These are phyloP conservation scores for Corella eumyota DNA, from an alignment of 23 tunicate species.

Conservation along the genomic window DNA sequence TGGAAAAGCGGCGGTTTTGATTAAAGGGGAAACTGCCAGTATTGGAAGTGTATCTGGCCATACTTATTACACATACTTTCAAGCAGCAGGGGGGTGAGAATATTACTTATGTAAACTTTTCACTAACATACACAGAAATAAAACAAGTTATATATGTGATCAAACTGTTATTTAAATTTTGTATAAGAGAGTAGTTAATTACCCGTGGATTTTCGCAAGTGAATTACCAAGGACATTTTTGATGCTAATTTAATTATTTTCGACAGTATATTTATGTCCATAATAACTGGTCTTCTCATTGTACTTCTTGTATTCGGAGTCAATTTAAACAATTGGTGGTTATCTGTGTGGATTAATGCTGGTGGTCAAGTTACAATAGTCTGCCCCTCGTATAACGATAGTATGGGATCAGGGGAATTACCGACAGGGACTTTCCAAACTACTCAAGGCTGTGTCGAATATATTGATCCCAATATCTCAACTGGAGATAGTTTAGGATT, in stretches of 20 bases:
- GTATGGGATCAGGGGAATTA: no score
- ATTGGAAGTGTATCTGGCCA: conserved; percentile 23
- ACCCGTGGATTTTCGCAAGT: no score
- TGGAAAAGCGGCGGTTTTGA: background rate
- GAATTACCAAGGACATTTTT: no score
- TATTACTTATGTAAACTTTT: background rate
- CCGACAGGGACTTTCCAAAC: no score
- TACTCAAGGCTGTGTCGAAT: no score
- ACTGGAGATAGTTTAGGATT: conserved; percentile 20
- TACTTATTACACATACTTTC: conserved; percentile 43
- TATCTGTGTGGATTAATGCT: conserved; percentile 59
- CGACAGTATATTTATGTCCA: no score
- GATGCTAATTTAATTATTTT: no score
- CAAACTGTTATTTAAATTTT: no score
- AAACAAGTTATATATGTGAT: no score
- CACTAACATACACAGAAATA: no score
- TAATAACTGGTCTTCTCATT: conserved; percentile 12
- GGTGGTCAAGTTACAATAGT: conserved; percentile 34
- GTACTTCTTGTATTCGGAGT: conserved; percentile 36
- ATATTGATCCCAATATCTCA: conserved; percentile 8
- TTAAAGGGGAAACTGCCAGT: conserved; percentile 13
- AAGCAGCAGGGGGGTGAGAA: conserved; percentile 70
- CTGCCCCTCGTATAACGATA: no score
- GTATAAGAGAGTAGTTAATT: no score
- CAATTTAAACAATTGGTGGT: conserved; percentile 58